Conservation (phyloP, 2,888 invertebrate species). For the Standfussiana lucernea region DNA sequence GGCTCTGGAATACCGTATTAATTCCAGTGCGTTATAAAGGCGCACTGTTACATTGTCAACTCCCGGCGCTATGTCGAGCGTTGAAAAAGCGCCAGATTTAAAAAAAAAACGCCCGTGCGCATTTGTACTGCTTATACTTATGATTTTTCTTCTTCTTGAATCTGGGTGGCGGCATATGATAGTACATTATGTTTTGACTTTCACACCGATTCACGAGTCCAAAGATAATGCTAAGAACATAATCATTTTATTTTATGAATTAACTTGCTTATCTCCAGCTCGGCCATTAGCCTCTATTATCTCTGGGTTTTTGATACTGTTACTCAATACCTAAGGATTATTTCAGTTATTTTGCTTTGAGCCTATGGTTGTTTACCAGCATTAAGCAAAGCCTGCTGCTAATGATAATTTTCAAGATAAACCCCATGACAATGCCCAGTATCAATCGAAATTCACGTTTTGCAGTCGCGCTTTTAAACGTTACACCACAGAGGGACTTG, state of each 20-base stretch:
- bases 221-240: conserved; percentile 19
- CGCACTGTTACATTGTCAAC: neutral
- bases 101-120: neutral
- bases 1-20: too few species aligned
- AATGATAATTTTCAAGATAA: neutral
- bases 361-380: neutral
- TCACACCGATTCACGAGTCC: neutral
- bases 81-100: neutral
- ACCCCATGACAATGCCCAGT: too few species aligned
- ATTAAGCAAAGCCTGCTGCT: neutral
- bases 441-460: neutral
- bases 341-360: neutral
- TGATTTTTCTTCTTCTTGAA: neutral
- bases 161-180: neutral
- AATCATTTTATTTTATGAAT: conserved; percentile 24
- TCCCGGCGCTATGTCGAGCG: neutral
- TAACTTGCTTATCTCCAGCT: conserved; percentile 27
- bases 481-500: neutral
- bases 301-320: conserved; percentile 12
- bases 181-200: conserved; percentile 12
- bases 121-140: too few species aligned
- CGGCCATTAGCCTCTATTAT: conserved; percentile 25
- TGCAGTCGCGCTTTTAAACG: too few species aligned
- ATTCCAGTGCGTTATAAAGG: too few species aligned
- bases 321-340: neutral